Evolutionary conservation across 1,140 invertebrate species (phyloP).

Genomic region (Thaumatotibia leucotreta): DNA sequence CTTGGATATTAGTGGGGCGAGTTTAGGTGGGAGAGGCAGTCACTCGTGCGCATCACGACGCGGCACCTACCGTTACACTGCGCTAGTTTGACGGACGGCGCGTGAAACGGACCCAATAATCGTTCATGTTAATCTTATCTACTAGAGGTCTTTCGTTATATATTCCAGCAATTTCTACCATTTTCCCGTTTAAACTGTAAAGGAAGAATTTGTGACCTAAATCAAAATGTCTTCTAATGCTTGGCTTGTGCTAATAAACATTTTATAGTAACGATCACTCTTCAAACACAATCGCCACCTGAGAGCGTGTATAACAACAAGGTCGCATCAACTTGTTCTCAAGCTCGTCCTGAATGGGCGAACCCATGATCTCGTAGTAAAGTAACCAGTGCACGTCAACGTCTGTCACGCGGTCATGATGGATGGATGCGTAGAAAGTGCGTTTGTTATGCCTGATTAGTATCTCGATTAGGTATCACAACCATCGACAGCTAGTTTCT

Average conservation of each 20-base stretch:
- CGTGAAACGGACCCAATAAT: conserved; percentile 2
- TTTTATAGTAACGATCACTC: no score
- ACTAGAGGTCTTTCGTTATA: not conserved
- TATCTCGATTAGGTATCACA: not conserved
- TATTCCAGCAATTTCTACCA: no score
- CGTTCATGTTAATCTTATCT: not conserved
- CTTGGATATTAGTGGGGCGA: conserved; percentile 28
- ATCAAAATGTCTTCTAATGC: no score
- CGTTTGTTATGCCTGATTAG: conserved; percentile 16
- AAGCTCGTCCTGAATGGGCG: conserved; percentile 38
- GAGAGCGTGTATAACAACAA: conserved; percentile 23
- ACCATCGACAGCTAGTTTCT: conserved; percentile 15
- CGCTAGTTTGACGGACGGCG: conserved; percentile 51
- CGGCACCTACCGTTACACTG: conserved; percentile 59
- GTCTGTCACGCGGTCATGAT: conserved; percentile 47
- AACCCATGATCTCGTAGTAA: conserved; percentile 41
- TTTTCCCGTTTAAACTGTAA: no score
- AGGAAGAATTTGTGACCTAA: no score
- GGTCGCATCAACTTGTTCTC: conserved; percentile 38
- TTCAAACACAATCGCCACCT: no score
- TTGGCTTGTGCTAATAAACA: no score
- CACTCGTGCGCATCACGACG: conserved; percentile 47
- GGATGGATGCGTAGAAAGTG: conserved; percentile 31
- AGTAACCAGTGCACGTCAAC: conserved; percentile 38
- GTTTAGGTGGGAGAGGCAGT: conserved; percentile 18